Evolutionary conservation across 2,888 invertebrate species (phyloP), one percentile per base, ranked within the genome.

Genomic region (Carterocephalus palaemon): DNA sequence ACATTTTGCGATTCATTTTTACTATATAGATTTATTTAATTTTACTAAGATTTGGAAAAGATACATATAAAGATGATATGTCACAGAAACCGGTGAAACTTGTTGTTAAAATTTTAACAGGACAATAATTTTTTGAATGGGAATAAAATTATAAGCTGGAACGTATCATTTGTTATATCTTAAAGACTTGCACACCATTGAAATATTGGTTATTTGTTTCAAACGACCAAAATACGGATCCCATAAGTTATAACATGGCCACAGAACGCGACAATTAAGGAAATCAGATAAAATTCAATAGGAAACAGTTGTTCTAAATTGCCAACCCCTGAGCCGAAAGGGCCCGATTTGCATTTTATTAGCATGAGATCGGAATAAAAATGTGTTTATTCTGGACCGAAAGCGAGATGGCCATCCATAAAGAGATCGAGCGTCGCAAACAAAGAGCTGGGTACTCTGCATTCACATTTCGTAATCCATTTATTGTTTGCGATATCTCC

Each of bases 301-400:
- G 77, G 73, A 67, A 71, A 72, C 79, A 80, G 80, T 82, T 79
- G 81, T 80, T 46, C 38, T 38, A 46, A 46, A 38, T 32, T 75
- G 75, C 79, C 64, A 73, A 75, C 69, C 76, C 74, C 70, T 77
- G 74, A 81, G 71, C 80, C 71, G 68, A 75, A 79, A 79, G 72
- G 76, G 71, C 63, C 70, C 66, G 72, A 80, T 82, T 82, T 82
- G 67, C 82, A 82, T 82, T 80, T 82, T 81, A 82, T 81, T 80
- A 79, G 80, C 79, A 72, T 79, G 75, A 70, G 74, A 72, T 72
- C 63, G 64, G 76, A 78, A 79, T 80, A 82, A 82, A 81, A 82
- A 79, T 79, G 80, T 82, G 81, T 81, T 82, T 81, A 81, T 80
- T 74, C 60, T 76, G 72, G 71, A 60, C 71, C 71, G 77, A 70